Evolutionary conservation across 1,140 invertebrate genomes (phyloP), one percentile per base, ranked within the genome.

Genomic region (Lepidotrigona ventralis): DNA sequence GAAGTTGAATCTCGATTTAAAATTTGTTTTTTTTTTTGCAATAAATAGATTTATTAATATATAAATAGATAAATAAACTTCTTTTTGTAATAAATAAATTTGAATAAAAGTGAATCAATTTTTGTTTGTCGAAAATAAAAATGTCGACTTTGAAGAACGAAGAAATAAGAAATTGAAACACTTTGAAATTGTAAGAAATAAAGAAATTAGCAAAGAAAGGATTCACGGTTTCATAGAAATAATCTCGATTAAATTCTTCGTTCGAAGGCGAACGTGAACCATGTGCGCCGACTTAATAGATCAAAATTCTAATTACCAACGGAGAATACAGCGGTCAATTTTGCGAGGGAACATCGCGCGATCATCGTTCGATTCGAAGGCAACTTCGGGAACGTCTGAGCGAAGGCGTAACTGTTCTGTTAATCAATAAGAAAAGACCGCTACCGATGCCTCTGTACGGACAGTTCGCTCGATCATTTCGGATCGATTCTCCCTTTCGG

Each of bases 381-480:
- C n/a, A n/a, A n/a, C 64, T 69, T 80, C 9, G 69, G 39, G 39
- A 77, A 53, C 46, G 23, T 21, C 29, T 26, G 23, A 33, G 53
- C 33, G n/a, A 60, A 75, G 26, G 76, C 79, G 84, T 85, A 85
- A 85, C 79, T 14, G 71, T 71, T 76, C 76, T 82, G 86, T 88
- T 83, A 86, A 88, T 86, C 84, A 79, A 69, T 83, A 86, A 85
- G 69, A 86, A 84, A 85, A 86, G 81, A 73, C 84, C 86, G 89
- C 89, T 92, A 90, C 89, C 88, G 85, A 72, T 88, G 87, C 82
- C 85, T 89, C 86, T 89, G 91, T 88, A 82, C 75, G 78, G 81
- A 84, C 68, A 64, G 39, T 77, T 79, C 60, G 58, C 70, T 82
- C 88, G 81, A 84, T 89, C 83, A 70, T 77, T 82, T 90, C 83